Base-by-base conservation (phyloP, 2,797 vertebrate species). In the Spheniscus humboldti region DNA sequence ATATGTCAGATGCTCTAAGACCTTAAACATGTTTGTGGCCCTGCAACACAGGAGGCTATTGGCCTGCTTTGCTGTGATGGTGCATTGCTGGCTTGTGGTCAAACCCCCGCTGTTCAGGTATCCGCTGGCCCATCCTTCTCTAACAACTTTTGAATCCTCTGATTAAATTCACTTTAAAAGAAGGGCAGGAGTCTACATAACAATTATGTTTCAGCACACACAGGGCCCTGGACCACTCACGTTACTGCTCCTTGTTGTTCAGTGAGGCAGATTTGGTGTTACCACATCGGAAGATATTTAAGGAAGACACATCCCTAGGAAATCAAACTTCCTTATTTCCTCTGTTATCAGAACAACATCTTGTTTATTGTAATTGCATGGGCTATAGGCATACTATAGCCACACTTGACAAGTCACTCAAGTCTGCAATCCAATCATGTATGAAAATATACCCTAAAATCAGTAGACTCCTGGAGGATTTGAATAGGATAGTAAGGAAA, bases 211-310 rank as follows among this genome's bases (percentile, higher is more conserved):
- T 89, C 50, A 57, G 23, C 13, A n/a, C 6, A 73, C 0, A 0
- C 7, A 30, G 66, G 33, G 4, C 8, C 60, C 53, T 74, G 9
- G n/a, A 35, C 2, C 8, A 23, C 27, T 55, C 30, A 43, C 1
- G 1, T 47, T n/a, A 37, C 13, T 63, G 6, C 4, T 45, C 17
- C 3, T 0, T 41, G 5, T 16, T 78, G 3, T 28, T 60, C 0
- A 0, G 13, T 25, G 17, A 59, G 35, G 19, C 10, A 89, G 28
- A 52, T 79, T 37, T 66, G 23, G 16, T 62, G 31, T 33, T 53
- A 20, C 13, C 7, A 17, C 9, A 18, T 2, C 24, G 7, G 20
- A 82, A 76, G 41, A 11, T 52, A 66, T 63, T 76, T 76, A 57
- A 88, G 39, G 25, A 16, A 79, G 25, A 30, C 5, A 60, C 6